Evolutionary conservation across 2,888 invertebrate species (phyloP).

Genomic region (Agonopterix heracliana): DNA sequence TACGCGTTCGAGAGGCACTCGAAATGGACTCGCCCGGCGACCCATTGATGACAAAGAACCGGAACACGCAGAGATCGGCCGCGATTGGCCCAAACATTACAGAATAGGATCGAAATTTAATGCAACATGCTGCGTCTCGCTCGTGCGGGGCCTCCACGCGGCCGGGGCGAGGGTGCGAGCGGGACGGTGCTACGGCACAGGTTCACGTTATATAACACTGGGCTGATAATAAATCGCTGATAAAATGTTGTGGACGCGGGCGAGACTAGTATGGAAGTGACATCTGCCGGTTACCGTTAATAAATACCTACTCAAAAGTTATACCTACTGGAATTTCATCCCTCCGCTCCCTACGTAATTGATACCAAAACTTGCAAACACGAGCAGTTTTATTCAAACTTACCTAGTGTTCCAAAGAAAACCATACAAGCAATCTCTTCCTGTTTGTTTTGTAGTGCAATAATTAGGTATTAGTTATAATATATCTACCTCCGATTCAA

Average conservation of each 20-base stretch:
- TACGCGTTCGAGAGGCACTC: conserved; percentile 47
- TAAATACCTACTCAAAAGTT: too few relatives aligned
- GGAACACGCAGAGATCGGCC: conserved; percentile 72
- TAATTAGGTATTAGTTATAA: too few relatives aligned
- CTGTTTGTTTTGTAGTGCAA: too few relatives aligned
- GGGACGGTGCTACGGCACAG: conserved; percentile 39
- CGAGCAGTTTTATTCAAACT: too few relatives aligned
- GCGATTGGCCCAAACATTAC: conserved; percentile 77
- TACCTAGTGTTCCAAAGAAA: too few relatives aligned
- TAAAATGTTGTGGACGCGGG: conserved; percentile 59
- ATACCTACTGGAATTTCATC: too few relatives aligned
- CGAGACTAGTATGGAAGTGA: conserved; percentile 38
- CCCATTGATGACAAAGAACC: conserved; percentile 84
- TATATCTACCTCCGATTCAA: too few relatives aligned
- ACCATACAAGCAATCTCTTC: too few relatives aligned
- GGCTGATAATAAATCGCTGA: conserved; percentile 71
- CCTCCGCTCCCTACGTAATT: too few relatives aligned
- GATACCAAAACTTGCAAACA: too few relatives aligned
- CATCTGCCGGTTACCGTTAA: conserved; percentile 4
- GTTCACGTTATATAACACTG: conserved; percentile 61
- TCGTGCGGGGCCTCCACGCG: conserved; percentile 22
- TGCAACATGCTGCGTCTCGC: conserved; percentile 52
- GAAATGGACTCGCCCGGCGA: conserved; percentile 78
- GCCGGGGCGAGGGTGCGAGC: conserved; percentile 33
- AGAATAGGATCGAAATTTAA: conserved; percentile 73